Evolutionary conservation across 2,888 invertebrate genomes (phyloP).

Genomic region (Phengaris arion): DNA sequence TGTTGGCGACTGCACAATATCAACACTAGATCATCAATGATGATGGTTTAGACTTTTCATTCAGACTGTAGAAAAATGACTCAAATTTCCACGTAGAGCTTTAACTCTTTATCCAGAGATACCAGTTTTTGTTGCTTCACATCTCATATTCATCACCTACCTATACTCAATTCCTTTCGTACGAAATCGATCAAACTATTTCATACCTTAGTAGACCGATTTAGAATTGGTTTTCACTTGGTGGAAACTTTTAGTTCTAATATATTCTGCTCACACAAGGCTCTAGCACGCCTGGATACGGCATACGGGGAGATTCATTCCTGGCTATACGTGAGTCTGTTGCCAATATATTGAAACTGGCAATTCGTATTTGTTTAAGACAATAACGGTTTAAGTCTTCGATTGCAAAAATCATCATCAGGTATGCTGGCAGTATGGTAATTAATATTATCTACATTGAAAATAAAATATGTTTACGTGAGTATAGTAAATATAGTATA

Average conservation of each 20-base stretch:
- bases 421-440: neutral
- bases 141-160: slow-evolving; percentile 12
- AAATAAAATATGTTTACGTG: neutral
- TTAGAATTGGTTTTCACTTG: slow-evolving; percentile 1
- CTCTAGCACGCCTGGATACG: slow-evolving; percentile 27
- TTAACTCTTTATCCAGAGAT: neutral
- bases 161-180: slow-evolving; percentile 14
- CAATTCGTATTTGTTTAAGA: slow-evolving; percentile 2
- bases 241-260: neutral
- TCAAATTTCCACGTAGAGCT: neutral
- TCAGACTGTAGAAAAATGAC: neutral
- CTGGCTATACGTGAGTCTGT: slow-evolving; percentile 19
- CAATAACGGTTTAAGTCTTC: neutral
- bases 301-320: slow-evolving; percentile 23
- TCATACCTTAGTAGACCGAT: neutral
- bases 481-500: too few relatives aligned
- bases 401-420: neutral
- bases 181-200: neutral
- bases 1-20: neutral
- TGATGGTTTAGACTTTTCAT: neutral
- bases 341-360: neutral
- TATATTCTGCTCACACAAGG: slow-evolving; percentile 18
- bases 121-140: slow-evolving; percentile 8
- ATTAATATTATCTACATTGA: neutral
- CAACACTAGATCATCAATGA: neutral